A percentile compares a stretch with the other conserved stretches of the same genome.
Evolutionary conservation across 2,113 vertebrate genomes (phyloP).

Genomic region (Pseudopipra pipra): DNA sequence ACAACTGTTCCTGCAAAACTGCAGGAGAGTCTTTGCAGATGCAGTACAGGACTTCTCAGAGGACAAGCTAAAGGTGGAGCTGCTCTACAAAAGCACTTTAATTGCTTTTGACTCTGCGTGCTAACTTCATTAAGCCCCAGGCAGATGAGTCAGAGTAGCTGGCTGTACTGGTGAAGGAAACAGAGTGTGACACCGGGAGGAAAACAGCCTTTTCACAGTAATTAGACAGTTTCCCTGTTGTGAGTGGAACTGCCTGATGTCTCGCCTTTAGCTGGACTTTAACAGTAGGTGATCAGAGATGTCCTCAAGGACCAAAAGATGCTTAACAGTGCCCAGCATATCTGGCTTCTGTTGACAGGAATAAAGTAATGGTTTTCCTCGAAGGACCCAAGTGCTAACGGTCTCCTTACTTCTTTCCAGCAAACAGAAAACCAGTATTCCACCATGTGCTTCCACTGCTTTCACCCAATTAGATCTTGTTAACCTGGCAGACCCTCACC

Average conservation of each 20-base stretch:
- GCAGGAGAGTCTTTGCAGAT: neutral
- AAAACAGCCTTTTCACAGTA: neutral
- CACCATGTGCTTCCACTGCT: neutral
- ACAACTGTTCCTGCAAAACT: neutral
- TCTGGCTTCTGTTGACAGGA: neutral
- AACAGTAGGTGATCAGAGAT: neutral
- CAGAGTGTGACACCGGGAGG: neutral
- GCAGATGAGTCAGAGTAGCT: constrained; percentile 22
- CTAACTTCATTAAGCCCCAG: constrained; percentile 13
- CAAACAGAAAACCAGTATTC: neutral
- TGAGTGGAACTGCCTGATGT: neutral
- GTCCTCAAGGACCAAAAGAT: neutral
- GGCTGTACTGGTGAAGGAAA: neutral
- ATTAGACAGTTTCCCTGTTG: neutral
- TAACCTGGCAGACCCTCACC: neutral
- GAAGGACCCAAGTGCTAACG: neutral
- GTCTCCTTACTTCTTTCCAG: neutral
- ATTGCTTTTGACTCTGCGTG: neutral
- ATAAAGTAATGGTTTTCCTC: neutral
- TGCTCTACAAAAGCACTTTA: neutral
- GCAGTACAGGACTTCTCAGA: neutral
- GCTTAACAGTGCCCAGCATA: neutral
- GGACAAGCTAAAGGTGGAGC: neutral
- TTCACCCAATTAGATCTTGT: neutral
- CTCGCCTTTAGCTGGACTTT: neutral